Evolutionary conservation across 2,113 vertebrate genomes (phyloP).

Genomic region (Pelodiscus sinensis): DNA sequence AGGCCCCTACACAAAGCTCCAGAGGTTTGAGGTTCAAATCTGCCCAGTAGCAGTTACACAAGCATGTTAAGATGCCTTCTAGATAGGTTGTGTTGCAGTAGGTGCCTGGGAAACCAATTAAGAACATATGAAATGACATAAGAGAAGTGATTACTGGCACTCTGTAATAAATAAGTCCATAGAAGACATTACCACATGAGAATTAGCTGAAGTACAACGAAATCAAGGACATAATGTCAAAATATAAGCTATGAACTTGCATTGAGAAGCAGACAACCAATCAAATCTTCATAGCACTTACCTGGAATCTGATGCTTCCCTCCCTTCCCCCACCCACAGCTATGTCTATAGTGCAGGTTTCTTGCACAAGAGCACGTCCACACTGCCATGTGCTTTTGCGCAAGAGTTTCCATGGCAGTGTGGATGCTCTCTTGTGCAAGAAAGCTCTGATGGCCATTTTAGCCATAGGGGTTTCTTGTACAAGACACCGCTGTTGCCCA

Average conservation of each 20-base stretch:
- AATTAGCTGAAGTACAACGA: neutral
- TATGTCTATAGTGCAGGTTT: too few species aligned
- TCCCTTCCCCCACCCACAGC: neutral
- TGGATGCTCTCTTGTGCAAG: too few species aligned
- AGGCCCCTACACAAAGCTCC: too few species aligned
- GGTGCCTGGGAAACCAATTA: neutral
- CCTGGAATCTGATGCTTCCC: neutral
- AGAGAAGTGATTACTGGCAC: neutral
- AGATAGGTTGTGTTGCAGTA: neutral
- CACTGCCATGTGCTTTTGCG: too few species aligned
- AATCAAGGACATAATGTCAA: neutral
- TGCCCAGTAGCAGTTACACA: neutral
- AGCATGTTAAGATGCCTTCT: neutral
- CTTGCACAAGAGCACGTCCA: too few species aligned
- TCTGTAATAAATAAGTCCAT: neutral
- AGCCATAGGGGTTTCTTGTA: too few species aligned
- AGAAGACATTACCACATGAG: neutral
- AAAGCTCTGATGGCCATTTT: too few species aligned
- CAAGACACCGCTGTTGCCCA: too few species aligned
- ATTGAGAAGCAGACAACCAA: neutral
- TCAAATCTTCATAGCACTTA: accelerated
- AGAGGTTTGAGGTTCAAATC: too few species aligned
- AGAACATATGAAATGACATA: neutral
- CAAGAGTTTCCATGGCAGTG: too few species aligned
- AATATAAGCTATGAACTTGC: accelerated